Base-by-base conservation (phyloP, 92 coral and sea anemone genomes). In the Scolanthus callimorphus region DNA sequence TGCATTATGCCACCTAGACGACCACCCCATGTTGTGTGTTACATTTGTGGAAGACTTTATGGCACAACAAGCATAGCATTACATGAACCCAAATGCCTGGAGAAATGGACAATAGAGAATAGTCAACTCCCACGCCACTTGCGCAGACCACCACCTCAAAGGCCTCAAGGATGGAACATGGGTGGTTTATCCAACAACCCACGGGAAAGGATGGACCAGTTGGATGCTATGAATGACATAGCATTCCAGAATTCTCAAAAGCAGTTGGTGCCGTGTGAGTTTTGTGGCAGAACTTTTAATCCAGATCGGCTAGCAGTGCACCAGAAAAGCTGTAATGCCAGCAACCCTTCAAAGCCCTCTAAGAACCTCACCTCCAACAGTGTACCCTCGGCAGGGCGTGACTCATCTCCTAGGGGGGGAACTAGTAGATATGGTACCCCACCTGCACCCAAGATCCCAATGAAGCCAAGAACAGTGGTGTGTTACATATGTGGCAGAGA, bases 401-500 rank as follows among this genome's bases (percentile, higher is more conserved):
- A 69, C 0, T 45, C 76, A 1, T 62, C 81, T 8, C n/a, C n/a
- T n/a, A 23, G 52, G 27, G 82, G 85, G 28, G 62, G 57, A 30
- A 39, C 63, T 17, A 73, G 73, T 0, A 47, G 77, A 26, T 60
- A 60, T 55, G 69, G 88, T 22, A 89, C 76, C 30, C 59, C 80
- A 3, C 80, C 70, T 6, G 69, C 74, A 10, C 73, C 74, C 0
- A 65, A 52, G 31, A 49, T 27, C 20, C 99, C 99, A 0, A 53
- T 73, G 3, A 84, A 80, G 60, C 99, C 99, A 8, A 70, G 81
- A 22, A 81, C 99, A 2, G 96, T 89, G 31, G 95, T 94, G 22
- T 94, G 99, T 55, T 94, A 84, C 58, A 94, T 94, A 25, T 94
- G 99, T 74, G 99, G 99, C 1, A 65, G 99, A 54, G 99, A 94